Percentiles rank a stretch among this genome's conserved stretches.
Evolutionary conservation across 2,113 vertebrate species (phyloP).

Genomic region (Chloroceryle aenea): DNA sequence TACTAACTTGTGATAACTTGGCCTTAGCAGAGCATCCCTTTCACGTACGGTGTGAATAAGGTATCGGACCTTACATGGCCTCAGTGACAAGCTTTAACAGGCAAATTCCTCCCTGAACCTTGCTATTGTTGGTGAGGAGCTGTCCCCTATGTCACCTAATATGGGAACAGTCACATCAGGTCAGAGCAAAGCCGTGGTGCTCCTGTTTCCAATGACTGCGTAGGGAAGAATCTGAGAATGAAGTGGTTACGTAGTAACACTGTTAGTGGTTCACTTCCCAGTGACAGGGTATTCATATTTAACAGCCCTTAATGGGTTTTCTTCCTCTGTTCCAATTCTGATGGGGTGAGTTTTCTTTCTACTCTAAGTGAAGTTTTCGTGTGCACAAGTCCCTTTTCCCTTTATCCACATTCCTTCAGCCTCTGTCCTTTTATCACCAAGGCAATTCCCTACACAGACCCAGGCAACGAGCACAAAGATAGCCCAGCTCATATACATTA

Average conservation of each 20-base stretch:
- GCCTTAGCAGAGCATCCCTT: background rate
- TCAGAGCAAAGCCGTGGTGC: background rate
- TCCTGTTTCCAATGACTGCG: background rate
- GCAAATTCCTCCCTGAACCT: background rate
- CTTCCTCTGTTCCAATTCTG: background rate
- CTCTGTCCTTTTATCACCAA: background rate
- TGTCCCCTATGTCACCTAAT: background rate
- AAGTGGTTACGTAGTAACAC: background rate
- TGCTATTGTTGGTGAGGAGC: background rate
- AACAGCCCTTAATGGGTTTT: background rate
- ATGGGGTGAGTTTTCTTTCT: fast-evolving
- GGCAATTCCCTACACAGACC: background rate
- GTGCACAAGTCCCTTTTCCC: background rate
- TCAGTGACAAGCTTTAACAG: background rate
- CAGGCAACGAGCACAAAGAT: background rate
- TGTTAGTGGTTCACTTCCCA: background rate
- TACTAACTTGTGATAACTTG: no score
- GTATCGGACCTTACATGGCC: no score
- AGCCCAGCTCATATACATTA: background rate
- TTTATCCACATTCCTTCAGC: background rate
- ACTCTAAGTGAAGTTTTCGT: background rate
- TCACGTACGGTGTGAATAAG: background rate
- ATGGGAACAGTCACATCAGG: background rate
- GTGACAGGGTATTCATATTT: background rate
- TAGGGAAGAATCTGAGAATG: background rate